phyloP scores from a whole-genome alignment of 2,888 invertebrate genomes.

The Philereme vetulata region DNA sequence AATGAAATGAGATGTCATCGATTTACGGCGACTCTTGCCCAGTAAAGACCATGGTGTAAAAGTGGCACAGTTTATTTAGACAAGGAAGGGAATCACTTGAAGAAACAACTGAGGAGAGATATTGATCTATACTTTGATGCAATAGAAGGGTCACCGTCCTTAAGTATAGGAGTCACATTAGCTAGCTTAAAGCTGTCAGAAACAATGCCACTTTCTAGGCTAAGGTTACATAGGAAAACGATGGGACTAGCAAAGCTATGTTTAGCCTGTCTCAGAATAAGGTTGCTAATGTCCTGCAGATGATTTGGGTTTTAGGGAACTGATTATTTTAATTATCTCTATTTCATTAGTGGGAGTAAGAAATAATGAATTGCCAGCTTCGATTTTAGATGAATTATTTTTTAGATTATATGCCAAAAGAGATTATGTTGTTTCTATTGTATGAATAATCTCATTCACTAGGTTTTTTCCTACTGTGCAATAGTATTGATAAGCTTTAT shows the following conservation, averaged over 20 bases:
- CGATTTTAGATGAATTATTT: no score
- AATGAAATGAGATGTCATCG: no score
- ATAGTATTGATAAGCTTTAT: no score
- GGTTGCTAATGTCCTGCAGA: neutral
- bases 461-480: no score
- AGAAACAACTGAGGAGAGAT: neutral
- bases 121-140: neutral
- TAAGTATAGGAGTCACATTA: neutral
- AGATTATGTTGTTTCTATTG: neutral
- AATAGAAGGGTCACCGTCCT: neutral
- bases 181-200: slow-evolving; percentile 1
- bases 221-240: neutral
- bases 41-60: no score
- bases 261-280: neutral
- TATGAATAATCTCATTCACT: no score
- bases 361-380: neutral
- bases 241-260: neutral
- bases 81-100: no score
- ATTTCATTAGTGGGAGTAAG: neutral
- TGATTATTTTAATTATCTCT: neutral
- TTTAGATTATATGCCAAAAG: no score
- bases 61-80: no score
- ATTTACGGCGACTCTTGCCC: no score
- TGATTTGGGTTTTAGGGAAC: neutral
- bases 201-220: neutral